Base-by-base conservation (phyloP, 2,797 vertebrate genomes). In the Ctenopoma kingsleyae region DNA sequence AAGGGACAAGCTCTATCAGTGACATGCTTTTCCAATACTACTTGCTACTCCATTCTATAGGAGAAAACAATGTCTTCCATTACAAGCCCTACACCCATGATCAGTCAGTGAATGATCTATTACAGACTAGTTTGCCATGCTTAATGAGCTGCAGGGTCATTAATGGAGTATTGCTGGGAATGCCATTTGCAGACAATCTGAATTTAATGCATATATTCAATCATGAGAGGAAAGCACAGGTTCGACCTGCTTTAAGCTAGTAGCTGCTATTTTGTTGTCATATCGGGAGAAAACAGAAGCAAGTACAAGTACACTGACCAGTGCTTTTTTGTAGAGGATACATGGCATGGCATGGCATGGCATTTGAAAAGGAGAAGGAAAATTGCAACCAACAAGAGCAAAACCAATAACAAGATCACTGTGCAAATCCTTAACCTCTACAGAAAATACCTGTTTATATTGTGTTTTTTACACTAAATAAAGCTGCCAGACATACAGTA, bases 11-110 rank as follows among this genome's bases (percentile, higher is more conserved):
- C 71, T 71, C 59, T 59, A 54, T 67, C 22, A 7, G 68, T 58
- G 67, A 65, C 86, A 67, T 40, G 15, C 77, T 82, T 91, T 85
- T 85, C 78, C 81, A 84, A 81, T 80, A 76, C 71, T 77, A 75
- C 86, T 72, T 64, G 81, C 82, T 74, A 80, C 85, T 83, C 77
- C 75, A 88, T 89, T 87, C 87, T 87, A 87, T 76, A 47, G 76
- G 73, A 82, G 69, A 79, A 86, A 89, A 87, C 87, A 81, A 82
- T 78, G 76, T 74, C 81, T 80, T 86, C 82, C 61, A 67, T 80
- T 82, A 85, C 58, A 56, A 73, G 68, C 54, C 43, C 71, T 56
- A 70, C 72, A 82, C 83, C 81, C 65, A 67, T 58, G 55, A 87
- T 81, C 74, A 75, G 73, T 76, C 85, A 71, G 71, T 70, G 80